Conservation (phyloP, 2,888 invertebrate species). For the Drosophila hamatofila region DNA sequence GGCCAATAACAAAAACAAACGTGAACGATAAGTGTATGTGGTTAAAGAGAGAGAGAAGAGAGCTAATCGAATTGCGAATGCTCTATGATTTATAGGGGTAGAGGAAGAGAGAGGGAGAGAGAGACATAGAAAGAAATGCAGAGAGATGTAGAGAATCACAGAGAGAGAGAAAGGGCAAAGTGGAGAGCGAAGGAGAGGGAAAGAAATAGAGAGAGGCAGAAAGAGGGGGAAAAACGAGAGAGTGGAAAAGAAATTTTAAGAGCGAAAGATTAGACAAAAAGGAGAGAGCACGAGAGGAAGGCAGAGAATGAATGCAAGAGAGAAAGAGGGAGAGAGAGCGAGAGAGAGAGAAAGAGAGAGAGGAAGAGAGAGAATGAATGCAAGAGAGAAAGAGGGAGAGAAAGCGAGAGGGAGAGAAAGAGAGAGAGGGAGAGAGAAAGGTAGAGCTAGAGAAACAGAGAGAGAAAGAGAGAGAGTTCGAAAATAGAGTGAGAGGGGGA, state of each 20-base stretch:
- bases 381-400: not conserved
- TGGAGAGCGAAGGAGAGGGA: not conserved
- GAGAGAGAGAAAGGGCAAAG: not conserved
- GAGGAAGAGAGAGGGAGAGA: no score
- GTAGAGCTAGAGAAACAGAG: not conserved
- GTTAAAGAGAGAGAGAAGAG: not conserved
- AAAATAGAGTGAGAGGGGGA: not conserved
- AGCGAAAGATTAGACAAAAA: no score
- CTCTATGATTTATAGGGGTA: not conserved
- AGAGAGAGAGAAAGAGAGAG: not conserved
- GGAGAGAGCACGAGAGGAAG: not conserved
- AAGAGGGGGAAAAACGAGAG: not conserved
- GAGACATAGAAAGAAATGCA: no score
- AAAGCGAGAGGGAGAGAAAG: not conserved
- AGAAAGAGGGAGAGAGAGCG: not conserved
- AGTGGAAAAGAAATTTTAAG: accelerated
- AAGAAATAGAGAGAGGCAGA: not conserved
- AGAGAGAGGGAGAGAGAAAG: no score
- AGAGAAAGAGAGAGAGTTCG: not conserved
- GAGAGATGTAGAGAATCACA: not conserved
- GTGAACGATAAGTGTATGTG: not conserved
- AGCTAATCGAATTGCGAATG: not conserved
- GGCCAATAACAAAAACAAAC: constrained; percentile 7
- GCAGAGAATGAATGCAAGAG: not conserved
- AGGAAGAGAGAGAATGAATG: no score